Evolutionary conservation across 2,888 invertebrate genomes (phyloP), one percentile per base, ranked within the genome.

Genomic region (Mongoloraphidia duomilia): DNA sequence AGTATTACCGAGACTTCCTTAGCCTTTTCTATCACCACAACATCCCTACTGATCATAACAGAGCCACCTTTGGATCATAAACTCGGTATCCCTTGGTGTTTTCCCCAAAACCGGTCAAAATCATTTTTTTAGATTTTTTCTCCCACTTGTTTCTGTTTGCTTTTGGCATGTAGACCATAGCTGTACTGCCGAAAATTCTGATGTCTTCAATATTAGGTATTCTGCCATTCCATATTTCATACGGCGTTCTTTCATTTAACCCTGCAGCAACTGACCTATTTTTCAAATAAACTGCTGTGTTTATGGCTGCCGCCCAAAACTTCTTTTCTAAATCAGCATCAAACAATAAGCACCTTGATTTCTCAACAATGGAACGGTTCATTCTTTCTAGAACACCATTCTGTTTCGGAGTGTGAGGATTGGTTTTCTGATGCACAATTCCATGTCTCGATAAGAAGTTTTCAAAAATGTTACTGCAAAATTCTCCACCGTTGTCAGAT

Each of bases 191-290:
- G 57, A 63, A 63, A 17, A 59, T 49, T 55, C 54, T 50, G 8
- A 61, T 13, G 41, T 67, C 56, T 41, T 52, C 51, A 2, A 67
- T 43, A 53, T 61, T 50, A 10, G 62, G 62, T 50, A 60, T 63
- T 34, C 47, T 50, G 2, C 57, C 54, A 47, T 53, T 51, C 61
- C 63, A 63, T 9, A 56, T n/a, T 52, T 64, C 63, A 51, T 54
- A 57, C 5, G 65, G 61, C 1, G 60, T 62, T 53, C 58, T 55
- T 14, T 54, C 45, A 33, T 48, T 41, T 10, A 57, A 48, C 35
- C 50, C 46, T n/a, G 49, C 38, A 34, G 34, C 44, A 50, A 14
- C 39, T 35, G 8, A 48, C 26, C 47, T 46, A 35, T 49, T 49
- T 47, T 39, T 46, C 37, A 50, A 49, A 49, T 48, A 50, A 35